These are phyloP conservation scores for Microtus oregoni DNA, from an alignment of 2,113 vertebrate species.

Conservation along the genomic window DNA sequence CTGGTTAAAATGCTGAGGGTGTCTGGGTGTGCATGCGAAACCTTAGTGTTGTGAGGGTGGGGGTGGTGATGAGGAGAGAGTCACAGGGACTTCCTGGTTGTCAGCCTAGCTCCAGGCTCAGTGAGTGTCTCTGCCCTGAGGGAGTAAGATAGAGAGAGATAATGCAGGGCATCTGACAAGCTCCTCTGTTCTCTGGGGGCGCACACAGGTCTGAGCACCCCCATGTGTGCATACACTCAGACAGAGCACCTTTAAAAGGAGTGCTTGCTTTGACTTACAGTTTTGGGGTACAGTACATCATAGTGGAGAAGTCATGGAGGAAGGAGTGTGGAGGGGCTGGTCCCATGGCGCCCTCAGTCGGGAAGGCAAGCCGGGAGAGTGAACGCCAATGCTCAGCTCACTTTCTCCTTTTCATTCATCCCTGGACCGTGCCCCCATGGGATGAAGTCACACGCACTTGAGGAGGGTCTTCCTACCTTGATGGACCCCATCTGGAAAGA, in stretches of 20 bases:
- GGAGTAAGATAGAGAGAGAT: too few relatives aligned
- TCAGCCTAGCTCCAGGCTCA: not conserved
- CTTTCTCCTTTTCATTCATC: not conserved
- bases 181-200: not conserved
- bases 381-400: not conserved
- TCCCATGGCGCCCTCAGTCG: not conserved
- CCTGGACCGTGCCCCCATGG: not conserved
- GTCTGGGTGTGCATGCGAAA: too few relatives aligned
- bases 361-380: not conserved
- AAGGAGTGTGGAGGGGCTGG: not conserved
- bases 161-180: not conserved
- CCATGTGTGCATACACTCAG: not conserved
- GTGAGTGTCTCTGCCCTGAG: not conserved
- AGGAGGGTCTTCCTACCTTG: not conserved
- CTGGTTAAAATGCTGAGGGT: too few relatives aligned
- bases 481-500: not conserved
- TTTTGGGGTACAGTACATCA: not conserved
- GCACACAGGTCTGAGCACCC: too few relatives aligned
- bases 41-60: not conserved
- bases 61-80: rapidly evolving
- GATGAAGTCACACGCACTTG: too few relatives aligned
- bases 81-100: not conserved
- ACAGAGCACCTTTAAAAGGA: not conserved
- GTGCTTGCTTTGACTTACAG: not conserved
- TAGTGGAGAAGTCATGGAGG: not conserved